A percentile compares a stretch with the other conserved stretches of the same genome.
These are phyloP conservation scores for Aythya fuligula DNA, from an alignment of 2,797 vertebrate genomes.

Conservation along the genomic window DNA sequence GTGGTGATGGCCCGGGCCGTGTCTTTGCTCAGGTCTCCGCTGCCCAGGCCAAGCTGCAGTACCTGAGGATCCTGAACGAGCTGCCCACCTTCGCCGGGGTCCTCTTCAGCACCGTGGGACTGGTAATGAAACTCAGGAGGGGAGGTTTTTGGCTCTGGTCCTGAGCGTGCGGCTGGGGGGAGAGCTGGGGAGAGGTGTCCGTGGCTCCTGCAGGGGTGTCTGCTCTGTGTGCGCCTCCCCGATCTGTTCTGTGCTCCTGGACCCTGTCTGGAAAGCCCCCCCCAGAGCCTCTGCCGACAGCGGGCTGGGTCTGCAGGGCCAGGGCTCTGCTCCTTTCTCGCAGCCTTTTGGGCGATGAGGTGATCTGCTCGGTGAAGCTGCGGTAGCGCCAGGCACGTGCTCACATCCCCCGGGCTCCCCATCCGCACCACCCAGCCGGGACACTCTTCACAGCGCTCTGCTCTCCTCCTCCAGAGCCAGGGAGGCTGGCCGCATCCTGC, in stretches of 20 bases:
- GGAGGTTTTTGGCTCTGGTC: background rate
- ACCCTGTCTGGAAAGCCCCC: background rate
- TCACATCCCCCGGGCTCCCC: background rate
- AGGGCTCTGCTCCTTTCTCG: background rate
- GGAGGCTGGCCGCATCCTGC: background rate
- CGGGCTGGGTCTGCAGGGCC: background rate
- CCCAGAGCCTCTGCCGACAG: background rate
- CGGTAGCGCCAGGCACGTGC: background rate
- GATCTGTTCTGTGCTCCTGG: background rate
- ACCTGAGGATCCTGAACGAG: slow-evolving; percentile 96
- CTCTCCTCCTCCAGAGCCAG: background rate
- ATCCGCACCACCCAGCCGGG: background rate
- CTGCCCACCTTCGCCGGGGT: slow-evolving; percentile 96
- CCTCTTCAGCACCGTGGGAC: slow-evolving; percentile 95
- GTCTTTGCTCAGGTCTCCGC: slow-evolving; percentile 88
- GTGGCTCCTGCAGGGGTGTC: background rate
- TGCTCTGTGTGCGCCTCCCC: background rate
- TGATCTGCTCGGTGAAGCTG: background rate
- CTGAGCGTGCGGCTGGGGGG: background rate
- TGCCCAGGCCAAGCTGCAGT: slow-evolving; percentile 96
- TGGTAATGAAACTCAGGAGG: slow-evolving; percentile 83
- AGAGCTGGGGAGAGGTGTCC: background rate
- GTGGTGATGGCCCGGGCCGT: background rate
- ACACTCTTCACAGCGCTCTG: background rate
- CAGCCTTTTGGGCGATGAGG: background rate